A percentile compares a stretch with the other conserved stretches of the same genome.
Evolutionary conservation across 2,888 invertebrate genomes (phyloP).

Genomic region (Cataglyphis livida): DNA sequence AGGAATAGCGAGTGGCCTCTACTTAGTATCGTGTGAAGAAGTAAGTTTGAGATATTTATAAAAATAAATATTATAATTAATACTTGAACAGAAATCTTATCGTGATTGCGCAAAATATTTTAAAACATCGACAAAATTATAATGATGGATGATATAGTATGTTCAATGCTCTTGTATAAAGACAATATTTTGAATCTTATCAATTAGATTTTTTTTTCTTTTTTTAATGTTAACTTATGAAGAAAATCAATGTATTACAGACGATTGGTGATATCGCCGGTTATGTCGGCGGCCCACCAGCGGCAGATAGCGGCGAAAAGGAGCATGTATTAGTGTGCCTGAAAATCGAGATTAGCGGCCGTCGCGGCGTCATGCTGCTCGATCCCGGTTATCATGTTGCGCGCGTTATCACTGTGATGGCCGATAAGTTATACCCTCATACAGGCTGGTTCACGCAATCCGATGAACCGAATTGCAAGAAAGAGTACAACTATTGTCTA

Average conservation of each 20-base stretch:
- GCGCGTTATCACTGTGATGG: conserved; percentile 94
- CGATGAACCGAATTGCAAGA: conserved; percentile 91
- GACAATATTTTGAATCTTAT: neutral
- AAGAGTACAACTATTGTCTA: conserved; percentile 94
- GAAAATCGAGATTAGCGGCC: conserved; percentile 90
- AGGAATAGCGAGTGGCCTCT: conserved; percentile 89
- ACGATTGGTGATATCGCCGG: conserved; percentile 85
- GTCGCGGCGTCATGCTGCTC: conserved; percentile 92
- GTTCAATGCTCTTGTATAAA: neutral
- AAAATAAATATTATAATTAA: conserved; percentile 5
- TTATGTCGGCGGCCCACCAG: conserved; percentile 85
- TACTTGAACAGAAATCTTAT: neutral
- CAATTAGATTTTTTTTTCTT: neutral
- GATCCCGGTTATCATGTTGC: conserved; percentile 97
- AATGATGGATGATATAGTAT: neutral
- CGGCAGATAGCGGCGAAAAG: conserved; percentile 90
- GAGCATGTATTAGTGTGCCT: conserved; percentile 95
- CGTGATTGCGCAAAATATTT: neutral
- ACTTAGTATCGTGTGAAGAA: conserved; percentile 95
- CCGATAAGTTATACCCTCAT: conserved; percentile 93
- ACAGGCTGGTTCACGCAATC: conserved; percentile 95
- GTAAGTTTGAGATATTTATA: conserved; percentile 83
- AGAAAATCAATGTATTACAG: conserved; percentile 70
- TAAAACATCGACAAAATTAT: neutral
- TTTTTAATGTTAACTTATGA: neutral